Conservation (phyloP, 2,113 vertebrate species). For the Platysternon megacephalum region DNA sequence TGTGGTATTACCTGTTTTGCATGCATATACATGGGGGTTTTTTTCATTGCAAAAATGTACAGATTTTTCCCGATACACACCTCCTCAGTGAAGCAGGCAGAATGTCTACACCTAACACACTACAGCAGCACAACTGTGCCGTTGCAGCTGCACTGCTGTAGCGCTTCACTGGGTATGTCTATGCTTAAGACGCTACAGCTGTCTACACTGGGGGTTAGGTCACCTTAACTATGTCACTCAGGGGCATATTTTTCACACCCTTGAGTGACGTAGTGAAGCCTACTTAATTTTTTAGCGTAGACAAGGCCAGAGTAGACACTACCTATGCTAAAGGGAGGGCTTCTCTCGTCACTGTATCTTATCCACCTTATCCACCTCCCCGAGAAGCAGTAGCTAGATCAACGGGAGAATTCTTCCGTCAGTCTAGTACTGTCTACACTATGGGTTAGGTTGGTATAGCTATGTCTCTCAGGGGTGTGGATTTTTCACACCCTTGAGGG, state of each 20-base stretch:
- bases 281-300: neutral
- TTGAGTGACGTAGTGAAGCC: neutral
- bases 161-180: neutral
- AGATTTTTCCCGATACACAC: neutral
- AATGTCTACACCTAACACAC: neutral
- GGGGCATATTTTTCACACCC: neutral
- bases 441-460: neutral
- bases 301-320: neutral
- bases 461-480: neutral
- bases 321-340: neutral
- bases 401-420: neutral
- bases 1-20: fast-evolving
- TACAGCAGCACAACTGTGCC: neutral
- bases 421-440: neutral
- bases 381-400: neutral
- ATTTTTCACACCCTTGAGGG: neutral
- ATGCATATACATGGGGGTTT: fast-evolving
- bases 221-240: neutral
- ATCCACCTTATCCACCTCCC: neutral
- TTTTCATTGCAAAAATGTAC: neutral
- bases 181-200: neutral
- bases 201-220: neutral
- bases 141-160: neutral
- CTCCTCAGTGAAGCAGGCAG: neutral
- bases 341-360: neutral